Conservation (phyloP, 2,888 invertebrate species). For the Orchesella flavescens region DNA sequence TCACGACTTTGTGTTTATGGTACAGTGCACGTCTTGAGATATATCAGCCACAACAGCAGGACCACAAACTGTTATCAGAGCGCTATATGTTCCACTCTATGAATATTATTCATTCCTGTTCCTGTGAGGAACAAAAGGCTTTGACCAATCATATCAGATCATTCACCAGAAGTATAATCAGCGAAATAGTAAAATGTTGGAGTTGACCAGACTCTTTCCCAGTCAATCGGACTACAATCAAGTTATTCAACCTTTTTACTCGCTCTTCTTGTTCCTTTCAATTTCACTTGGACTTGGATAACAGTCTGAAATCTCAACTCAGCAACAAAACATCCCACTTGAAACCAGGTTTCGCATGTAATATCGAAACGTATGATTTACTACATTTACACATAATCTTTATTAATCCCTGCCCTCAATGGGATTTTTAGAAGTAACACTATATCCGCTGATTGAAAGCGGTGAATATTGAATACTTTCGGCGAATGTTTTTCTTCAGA, state of each 20-base stretch:
- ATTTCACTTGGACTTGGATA: no score
- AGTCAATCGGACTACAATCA: conserved; percentile 35
- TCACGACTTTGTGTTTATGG: conserved; percentile 34
- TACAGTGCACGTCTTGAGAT: background rate
- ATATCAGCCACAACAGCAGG: background rate
- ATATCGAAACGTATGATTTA: background rate
- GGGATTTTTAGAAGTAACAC: no score
- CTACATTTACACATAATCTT: conserved; percentile 13
- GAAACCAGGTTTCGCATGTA: background rate
- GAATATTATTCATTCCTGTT: conserved; percentile 3
- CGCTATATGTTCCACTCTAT: conserved; percentile 2
- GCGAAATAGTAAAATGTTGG: background rate
- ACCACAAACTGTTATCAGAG: conserved; percentile 8
- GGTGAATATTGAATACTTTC: no score
- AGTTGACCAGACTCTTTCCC: background rate
- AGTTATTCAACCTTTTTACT: conserved; percentile 43
- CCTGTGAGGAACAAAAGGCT: conserved; percentile 20
- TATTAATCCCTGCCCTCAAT: background rate
- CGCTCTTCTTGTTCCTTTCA: background rate
- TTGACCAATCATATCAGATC: conserved; percentile 18
- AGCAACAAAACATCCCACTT: no score
- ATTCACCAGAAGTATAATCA: background rate
- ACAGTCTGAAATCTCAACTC: no score
- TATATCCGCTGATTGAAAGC: no score
- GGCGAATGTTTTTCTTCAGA: no score